phyloP scores from a whole-genome alignment of 1,140 invertebrate genomes.

The Spodoptera frugiperda region DNA sequence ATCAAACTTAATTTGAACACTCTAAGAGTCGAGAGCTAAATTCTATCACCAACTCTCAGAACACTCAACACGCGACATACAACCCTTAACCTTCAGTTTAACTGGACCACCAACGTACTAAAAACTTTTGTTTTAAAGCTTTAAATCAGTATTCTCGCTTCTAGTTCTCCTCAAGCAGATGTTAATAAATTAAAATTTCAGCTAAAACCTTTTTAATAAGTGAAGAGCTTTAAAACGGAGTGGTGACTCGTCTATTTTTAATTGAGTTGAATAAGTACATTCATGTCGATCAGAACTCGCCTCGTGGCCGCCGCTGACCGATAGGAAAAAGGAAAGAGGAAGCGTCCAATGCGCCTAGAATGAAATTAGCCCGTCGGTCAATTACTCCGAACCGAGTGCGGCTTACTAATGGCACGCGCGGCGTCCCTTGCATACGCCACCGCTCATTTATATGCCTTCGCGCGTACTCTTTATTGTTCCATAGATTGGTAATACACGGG shows the following conservation, averaged over 20 bases:
- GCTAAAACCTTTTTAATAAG: background rate
- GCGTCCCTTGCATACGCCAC: conserved; percentile 75
- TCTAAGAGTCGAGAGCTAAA: too few relatives aligned
- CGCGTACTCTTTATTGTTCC: conserved; percentile 82
- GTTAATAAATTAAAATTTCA: background rate
- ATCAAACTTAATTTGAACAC: too few relatives aligned
- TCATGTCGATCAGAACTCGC: conserved; percentile 57
- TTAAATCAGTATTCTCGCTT: background rate
- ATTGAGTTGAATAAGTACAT: conserved; percentile 45
- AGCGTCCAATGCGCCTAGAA: conserved; percentile 81
- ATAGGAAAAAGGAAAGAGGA: conserved; percentile 86
- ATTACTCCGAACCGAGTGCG: conserved; percentile 77
- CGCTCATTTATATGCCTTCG: conserved; percentile 77
- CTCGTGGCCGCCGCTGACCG: conserved; percentile 76
- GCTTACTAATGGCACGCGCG: conserved; percentile 81
- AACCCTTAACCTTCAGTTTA: too few relatives aligned
- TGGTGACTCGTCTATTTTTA: conserved; percentile 33
- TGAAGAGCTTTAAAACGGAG: background rate
- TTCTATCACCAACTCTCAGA: too few relatives aligned
- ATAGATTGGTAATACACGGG: conserved; percentile 84
- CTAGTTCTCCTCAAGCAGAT: background rate
- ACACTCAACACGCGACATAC: too few relatives aligned
- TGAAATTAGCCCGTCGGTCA: conserved; percentile 83
- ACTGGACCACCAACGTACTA: too few relatives aligned
- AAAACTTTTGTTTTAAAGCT: too few relatives aligned